phyloP scores from a whole-genome alignment of 2,113 vertebrate genomes.

The Tupaia chinensis region DNA sequence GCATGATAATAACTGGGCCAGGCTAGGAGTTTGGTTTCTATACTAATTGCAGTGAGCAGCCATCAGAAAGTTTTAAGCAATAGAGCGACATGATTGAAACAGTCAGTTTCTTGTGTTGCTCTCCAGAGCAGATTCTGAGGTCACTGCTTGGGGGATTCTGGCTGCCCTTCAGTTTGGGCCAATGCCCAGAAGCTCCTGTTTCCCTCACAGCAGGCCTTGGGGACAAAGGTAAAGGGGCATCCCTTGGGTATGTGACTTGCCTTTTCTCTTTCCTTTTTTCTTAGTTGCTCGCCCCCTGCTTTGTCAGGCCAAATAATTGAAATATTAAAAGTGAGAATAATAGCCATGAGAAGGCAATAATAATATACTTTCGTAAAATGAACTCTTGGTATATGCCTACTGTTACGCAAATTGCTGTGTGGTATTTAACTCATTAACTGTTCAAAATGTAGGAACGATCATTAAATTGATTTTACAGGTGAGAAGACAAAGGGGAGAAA shows the following conservation, averaged over 20 bases:
- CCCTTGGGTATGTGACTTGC: neutral
- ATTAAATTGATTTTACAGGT: conserved; percentile 63
- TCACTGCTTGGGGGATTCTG: neutral
- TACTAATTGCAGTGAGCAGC: neutral
- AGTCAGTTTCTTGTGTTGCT: neutral
- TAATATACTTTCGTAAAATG: conserved; percentile 35
- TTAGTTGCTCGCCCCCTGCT: conserved; percentile 1
- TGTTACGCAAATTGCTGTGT: conserved; percentile 35
- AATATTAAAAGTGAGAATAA: conserved; percentile 40
- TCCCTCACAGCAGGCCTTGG: neutral
- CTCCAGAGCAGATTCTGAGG: neutral
- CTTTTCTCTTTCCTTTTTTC: neutral
- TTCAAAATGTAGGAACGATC: conserved; percentile 45
- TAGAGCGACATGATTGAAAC: neutral
- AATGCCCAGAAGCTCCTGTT: neutral
- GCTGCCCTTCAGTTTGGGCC: neutral
- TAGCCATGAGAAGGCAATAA: neutral
- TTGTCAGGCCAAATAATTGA: conserved; percentile 9
- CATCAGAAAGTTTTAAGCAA: neutral
- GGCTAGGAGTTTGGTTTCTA: neutral
- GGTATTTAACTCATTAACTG: conserved; percentile 59
- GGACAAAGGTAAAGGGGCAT: neutral
- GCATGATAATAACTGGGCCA: neutral
- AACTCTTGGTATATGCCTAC: conserved; percentile 8
- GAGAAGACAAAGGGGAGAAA: conserved; percentile 50